Base-by-base conservation (phyloP, 2,113 vertebrate genomes). In the Phyllostomus discolor region DNA sequence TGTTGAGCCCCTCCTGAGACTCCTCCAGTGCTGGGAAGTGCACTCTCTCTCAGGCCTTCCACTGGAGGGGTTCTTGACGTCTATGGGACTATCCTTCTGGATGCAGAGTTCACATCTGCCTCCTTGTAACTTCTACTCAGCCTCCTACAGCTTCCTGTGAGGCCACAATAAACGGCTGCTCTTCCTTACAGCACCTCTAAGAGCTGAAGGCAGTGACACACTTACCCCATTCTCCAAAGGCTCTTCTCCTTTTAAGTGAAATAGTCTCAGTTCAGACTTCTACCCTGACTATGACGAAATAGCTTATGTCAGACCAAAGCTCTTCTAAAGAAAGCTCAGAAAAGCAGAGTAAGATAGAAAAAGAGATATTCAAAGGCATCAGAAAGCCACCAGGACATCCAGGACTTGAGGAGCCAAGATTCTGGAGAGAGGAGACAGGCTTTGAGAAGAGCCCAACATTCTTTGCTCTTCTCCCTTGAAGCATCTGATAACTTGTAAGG, bases 301-400 rank as follows among this genome's bases (percentile, higher is more conserved):
- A 81, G 64, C 67, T 70, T 88, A 38, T 31, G 38, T 78, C 38
- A 89, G 46, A 78, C 59, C 48, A 48, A 73, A 88, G 33, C 22
- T 75, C 11, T n/a, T 66, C 70, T 4, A 7, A 90, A 88, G 35
- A 92, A 59, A 66, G 80, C 62, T 80, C 24, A 87, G 62, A 35
- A 88, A 48, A 92, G 35, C 35, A 94, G 91, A 83, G 70, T 57
- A 67, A 79, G 83, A 67, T 79, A 66, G 48, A 84, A 92, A 94
- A 62, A 78, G 20, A 83, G 79, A 31, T 78, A 73, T 88, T 48
- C 35, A 67, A 91, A 94, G 69, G 83, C 17, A 90, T 33, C 50
- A 72, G 69, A 84, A 72, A 92, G 81, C 16, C 70, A 59, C 50
- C 43, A 38, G 88, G 48, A 66, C 15, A 78, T 41, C 26, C 31